phyloP scores from a whole-genome alignment of 2,797 vertebrate genomes.

The Pseudomugil gertrudae region DNA sequence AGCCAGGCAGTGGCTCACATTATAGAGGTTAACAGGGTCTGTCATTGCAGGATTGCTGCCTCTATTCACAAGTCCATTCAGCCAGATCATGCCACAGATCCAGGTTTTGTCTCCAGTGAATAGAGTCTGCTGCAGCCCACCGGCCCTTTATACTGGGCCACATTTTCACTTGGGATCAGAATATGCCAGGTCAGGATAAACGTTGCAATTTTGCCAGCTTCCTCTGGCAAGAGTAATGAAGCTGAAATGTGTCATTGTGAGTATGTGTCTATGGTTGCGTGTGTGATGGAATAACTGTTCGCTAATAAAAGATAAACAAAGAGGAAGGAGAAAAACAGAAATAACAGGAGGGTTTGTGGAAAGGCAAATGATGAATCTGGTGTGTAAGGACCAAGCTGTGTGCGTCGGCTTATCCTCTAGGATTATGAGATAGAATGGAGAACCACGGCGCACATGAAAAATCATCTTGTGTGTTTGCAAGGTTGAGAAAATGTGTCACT shows the following conservation, averaged over 20 bases:
- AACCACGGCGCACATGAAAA: slow-evolving; percentile 48
- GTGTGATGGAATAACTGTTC: slow-evolving; percentile 25
- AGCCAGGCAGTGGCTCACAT: slow-evolving; percentile 33
- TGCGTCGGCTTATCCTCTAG: slow-evolving; percentile 30
- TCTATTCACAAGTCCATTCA: slow-evolving; percentile 77
- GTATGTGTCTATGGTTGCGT: slow-evolving; percentile 26
- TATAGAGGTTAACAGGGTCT: slow-evolving; percentile 60
- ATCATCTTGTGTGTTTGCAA: slow-evolving; percentile 52
- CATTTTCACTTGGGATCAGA: slow-evolving; percentile 71
- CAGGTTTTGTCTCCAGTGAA: slow-evolving; percentile 83
- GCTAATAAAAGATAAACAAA: slow-evolving; percentile 41
- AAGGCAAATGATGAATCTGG: slow-evolving; percentile 44
- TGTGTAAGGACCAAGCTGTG: slow-evolving; percentile 10
- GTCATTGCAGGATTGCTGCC: slow-evolving; percentile 74
- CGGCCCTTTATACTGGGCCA: slow-evolving; percentile 70
- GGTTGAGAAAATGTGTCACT: slow-evolving; percentile 72
- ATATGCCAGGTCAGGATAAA: slow-evolving; percentile 85
- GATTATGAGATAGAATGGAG: slow-evolving; percentile 29
- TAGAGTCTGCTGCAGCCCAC: slow-evolving; percentile 71
- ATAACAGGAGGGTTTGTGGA: slow-evolving; percentile 20
- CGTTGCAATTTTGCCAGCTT: slow-evolving; percentile 74
- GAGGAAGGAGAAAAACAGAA: slow-evolving; percentile 10
- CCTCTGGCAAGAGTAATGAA: slow-evolving; percentile 42
- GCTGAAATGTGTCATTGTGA: slow-evolving; percentile 50
- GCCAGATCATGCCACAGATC: slow-evolving; percentile 79